Base-by-base conservation (phyloP, 1,140 invertebrate genomes). In the Pectinophora gossypiella region DNA sequence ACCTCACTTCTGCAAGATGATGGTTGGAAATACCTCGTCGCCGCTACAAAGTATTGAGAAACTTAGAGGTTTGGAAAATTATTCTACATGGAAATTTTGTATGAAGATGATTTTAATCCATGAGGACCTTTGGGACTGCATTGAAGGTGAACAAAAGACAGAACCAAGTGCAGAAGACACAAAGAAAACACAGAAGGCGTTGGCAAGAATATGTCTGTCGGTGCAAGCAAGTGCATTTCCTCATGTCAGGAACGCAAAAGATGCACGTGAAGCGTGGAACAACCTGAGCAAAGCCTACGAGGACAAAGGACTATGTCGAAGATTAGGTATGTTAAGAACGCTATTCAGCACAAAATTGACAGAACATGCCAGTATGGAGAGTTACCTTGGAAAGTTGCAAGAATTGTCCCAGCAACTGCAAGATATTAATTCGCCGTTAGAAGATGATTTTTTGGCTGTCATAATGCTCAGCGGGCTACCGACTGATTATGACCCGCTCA, bases 61-160 rank as follows among this genome's bases (percentile, higher is more conserved):
- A 7, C 19, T 44, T 6, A 44, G n/a, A 19, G 15, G 19, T 20
- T 18, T 44, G 3, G 15, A 18, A 10, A 44, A 44, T 20, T 44
- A 44, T 20, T 5, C 15, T 2, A 19, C 15, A 7, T 44, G 42
- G 42, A 19, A 44, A 44, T 44, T 44, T 44, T 6, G 18, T 18
- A 44, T 44, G 42, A 4, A 13, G 19, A 44, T 44, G 42, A 5
- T 10, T 2, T 18, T 44, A 3, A 44, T 44, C n/a, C 42, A 44
- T 13, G 42, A 44, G 16, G 42, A 44, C 15, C 19, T 44, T 18
- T 44, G 42, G 42, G 42, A 44, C 19, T 44, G 42, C 19, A 13
- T 44, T 3, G n/a, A n/a, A n/a, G n/a, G n/a, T n/a, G n/a, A n/a
- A n/a, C n/a, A n/a, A n/a, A 44, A 44, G 15, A 15, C 4, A 5